phyloP scores from a whole-genome alignment of 2,888 invertebrate genomes.

The Tenthredo amoena region DNA sequence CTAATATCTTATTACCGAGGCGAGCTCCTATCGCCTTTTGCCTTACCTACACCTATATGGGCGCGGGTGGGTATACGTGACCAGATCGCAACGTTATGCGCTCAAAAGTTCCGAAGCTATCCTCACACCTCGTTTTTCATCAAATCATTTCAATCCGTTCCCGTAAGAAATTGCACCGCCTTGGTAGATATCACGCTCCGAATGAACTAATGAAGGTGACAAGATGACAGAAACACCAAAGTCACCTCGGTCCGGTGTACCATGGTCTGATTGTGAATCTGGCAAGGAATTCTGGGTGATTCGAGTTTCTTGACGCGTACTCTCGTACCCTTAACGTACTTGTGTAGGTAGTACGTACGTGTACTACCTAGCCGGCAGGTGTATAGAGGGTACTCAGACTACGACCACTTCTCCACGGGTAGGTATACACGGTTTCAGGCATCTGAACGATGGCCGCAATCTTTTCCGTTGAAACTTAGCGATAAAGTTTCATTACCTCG shows the following conservation, averaged over 20 bases:
- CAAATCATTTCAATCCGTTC: not conserved
- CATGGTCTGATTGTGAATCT: not conserved
- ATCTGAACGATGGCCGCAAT: conserved; percentile 15
- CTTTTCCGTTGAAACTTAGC: conserved; percentile 37
- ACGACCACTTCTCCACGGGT: no score
- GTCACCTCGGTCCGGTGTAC: not conserved
- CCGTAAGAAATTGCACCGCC: not conserved
- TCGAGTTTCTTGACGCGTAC: conserved; percentile 36
- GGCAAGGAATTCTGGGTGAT: conserved; percentile 5
- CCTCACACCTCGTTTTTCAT: not conserved
- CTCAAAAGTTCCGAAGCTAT: not conserved
- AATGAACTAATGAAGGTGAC: not conserved
- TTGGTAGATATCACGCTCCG: not conserved
- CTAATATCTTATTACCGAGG: conserved; percentile 7
- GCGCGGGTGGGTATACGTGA: not conserved
- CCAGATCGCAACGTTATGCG: not conserved
- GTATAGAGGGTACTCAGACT: not conserved
- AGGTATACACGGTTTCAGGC: not conserved
- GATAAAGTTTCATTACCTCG: conserved; percentile 50
- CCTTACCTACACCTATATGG: not conserved
- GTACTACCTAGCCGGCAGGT: not conserved
- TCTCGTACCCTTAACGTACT: conserved; percentile 2
- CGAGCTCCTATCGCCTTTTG: not conserved
- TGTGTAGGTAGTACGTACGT: not conserved
- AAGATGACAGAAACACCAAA: not conserved